Evolutionary conservation across 2,797 vertebrate species (phyloP).

Genomic region (Valencia hispanica): DNA sequence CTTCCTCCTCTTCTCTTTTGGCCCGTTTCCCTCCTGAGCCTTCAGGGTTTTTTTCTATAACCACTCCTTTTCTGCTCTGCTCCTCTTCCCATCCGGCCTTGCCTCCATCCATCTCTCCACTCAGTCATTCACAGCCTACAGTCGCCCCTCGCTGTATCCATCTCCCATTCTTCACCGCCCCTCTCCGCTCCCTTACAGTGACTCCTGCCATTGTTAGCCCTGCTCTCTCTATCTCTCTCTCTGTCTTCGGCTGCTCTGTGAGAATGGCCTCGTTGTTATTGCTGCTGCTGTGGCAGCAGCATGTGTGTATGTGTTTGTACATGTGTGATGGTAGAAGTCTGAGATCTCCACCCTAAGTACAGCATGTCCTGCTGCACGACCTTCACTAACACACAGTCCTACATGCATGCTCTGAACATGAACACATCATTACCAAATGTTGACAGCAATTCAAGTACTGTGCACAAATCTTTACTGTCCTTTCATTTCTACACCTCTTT

Average conservation of each 20-base stretch:
- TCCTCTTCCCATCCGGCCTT: slow-evolving; percentile 53
- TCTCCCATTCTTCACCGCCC: slow-evolving; percentile 47
- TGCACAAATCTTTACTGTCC: neutral
- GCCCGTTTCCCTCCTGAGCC: slow-evolving; percentile 55
- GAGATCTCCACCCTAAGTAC: slow-evolving; percentile 45
- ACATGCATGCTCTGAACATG: slow-evolving; percentile 12
- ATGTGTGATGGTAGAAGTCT: slow-evolving; percentile 37
- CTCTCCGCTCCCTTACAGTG: slow-evolving; percentile 47
- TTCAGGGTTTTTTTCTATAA: slow-evolving; percentile 66
- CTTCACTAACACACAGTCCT: slow-evolving; percentile 41
- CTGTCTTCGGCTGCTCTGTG: slow-evolving; percentile 73
- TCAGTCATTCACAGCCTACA: slow-evolving; percentile 62
- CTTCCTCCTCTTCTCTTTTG: slow-evolving; percentile 50
- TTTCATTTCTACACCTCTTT: neutral
- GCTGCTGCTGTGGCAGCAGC: slow-evolving; percentile 45
- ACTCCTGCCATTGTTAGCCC: slow-evolving; percentile 77
- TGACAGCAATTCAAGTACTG: neutral
- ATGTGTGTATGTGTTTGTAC: slow-evolving; percentile 31
- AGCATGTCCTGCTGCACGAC: slow-evolving; percentile 48
- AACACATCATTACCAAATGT: neutral
- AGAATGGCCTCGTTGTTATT: slow-evolving; percentile 86
- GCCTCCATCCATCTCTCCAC: slow-evolving; percentile 53
- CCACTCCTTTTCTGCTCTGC: slow-evolving; percentile 50
- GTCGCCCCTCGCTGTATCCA: slow-evolving; percentile 41
- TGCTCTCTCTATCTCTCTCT: slow-evolving; percentile 66